These are phyloP conservation scores for Odocoileus hemionus DNA, from an alignment of 2,113 vertebrate species.

Conservation along the genomic window DNA sequence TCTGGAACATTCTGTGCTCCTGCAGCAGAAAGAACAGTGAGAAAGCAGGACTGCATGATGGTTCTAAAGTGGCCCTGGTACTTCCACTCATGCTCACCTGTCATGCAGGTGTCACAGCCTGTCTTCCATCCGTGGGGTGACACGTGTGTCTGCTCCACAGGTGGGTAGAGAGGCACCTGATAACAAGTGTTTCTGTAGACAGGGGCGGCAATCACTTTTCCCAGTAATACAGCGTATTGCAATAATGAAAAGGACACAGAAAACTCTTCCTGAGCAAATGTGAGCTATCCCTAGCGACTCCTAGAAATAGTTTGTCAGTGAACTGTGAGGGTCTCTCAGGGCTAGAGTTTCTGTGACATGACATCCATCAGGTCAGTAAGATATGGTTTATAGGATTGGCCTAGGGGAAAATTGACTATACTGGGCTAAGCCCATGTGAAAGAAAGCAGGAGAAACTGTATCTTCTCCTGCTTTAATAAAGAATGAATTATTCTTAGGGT, in stretches of 20 bases:
- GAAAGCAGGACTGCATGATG: neutral
- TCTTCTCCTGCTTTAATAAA: neutral
- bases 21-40: neutral
- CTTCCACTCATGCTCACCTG: neutral
- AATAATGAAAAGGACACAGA: neutral
- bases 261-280: neutral
- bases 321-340: neutral
- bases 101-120: neutral
- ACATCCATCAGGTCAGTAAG: neutral
- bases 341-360: neutral
- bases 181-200: neutral
- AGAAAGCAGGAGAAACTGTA: neutral
- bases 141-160: neutral
- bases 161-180: neutral
- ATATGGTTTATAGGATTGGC: neutral
- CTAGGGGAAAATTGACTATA: neutral
- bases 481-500: neutral
- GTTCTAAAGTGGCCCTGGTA: neutral
- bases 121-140: neutral
- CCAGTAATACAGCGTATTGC: neutral
- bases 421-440: neutral
- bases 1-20: neutral
- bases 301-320: neutral
- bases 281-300: neutral
- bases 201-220: neutral